A percentile compares a stretch with the other conserved stretches of the same genome.
phyloP scores from a whole-genome alignment of 2,888 invertebrate genomes.

The Choreutis nemorana region DNA sequence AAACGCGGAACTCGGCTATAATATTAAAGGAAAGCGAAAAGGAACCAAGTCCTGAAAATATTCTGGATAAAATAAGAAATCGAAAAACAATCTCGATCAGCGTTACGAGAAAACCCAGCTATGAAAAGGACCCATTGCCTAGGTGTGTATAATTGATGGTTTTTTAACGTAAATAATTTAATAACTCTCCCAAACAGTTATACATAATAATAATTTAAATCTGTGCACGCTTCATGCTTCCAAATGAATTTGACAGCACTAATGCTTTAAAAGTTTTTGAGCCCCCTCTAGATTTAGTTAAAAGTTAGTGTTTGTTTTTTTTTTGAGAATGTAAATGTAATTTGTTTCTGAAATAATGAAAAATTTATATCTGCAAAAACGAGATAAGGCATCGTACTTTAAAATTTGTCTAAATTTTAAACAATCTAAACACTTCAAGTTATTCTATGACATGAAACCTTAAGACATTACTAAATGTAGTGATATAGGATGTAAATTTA shows the following conservation, averaged over 20 bases:
- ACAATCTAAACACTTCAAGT: no score
- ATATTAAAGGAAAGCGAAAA: slow-evolving; percentile 59
- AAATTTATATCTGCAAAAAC: no score
- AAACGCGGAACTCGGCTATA: slow-evolving; percentile 56
- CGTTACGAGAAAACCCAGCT: slow-evolving; percentile 53
- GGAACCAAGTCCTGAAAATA: slow-evolving; percentile 58
- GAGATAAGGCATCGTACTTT: no score
- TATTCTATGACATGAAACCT: no score
- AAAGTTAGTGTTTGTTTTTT: background rate
- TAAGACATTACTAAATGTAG: no score
- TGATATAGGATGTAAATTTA: no score
- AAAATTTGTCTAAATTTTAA: no score
- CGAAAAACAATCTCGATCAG: slow-evolving; percentile 57
- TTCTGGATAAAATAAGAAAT: slow-evolving; percentile 58
- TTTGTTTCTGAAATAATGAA: no score
- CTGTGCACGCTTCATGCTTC: slow-evolving; percentile 64
- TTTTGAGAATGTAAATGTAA: no score
- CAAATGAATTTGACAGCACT: slow-evolving; percentile 53
- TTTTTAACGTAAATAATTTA: slow-evolving; percentile 56
- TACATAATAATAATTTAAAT: slow-evolving; percentile 44
- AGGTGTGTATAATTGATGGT: slow-evolving; percentile 55
- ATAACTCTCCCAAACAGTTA: slow-evolving; percentile 55
- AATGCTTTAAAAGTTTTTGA: slow-evolving; percentile 49
- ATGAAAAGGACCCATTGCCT: slow-evolving; percentile 44
- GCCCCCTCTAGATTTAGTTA: slow-evolving; percentile 10